phyloP scores from a whole-genome alignment of 1,140 invertebrate species.

The Nomia melanderi region DNA sequence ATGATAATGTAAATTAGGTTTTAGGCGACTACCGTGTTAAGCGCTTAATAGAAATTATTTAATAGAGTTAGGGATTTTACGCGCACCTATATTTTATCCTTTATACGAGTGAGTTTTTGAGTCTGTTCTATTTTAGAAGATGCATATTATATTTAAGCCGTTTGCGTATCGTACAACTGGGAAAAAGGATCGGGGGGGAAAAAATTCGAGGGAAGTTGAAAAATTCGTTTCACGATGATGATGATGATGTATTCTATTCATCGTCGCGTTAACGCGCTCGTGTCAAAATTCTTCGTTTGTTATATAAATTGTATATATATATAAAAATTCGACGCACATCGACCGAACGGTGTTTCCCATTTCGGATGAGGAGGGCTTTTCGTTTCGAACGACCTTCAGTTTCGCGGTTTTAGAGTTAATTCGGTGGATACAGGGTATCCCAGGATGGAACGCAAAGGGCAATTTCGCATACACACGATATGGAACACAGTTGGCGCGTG shows the following conservation, averaged over 20 bases:
- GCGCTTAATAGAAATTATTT: slow-evolving; percentile 59
- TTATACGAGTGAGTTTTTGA: slow-evolving; percentile 52
- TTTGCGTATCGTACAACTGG: slow-evolving; percentile 38
- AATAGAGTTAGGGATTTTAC: slow-evolving; percentile 58
- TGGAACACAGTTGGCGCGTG: not conserved
- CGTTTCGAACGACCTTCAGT: not conserved
- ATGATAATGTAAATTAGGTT: slow-evolving; percentile 39
- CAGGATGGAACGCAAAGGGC: slow-evolving; percentile 27
- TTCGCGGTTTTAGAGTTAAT: slow-evolving; percentile 2
- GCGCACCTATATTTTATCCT: slow-evolving; percentile 51
- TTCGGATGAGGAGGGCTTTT: not conserved
- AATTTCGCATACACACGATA: not conserved
- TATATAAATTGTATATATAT: too few relatives aligned
- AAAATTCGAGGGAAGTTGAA: too few relatives aligned
- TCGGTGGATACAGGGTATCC: slow-evolving; percentile 43
- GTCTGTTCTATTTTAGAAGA: slow-evolving; percentile 37
- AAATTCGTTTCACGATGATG: not conserved
- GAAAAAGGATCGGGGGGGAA: too few relatives aligned
- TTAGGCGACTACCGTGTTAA: slow-evolving; percentile 58
- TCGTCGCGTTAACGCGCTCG: too few relatives aligned
- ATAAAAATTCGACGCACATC: not conserved
- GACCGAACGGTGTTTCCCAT: not conserved
- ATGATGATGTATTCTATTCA: not conserved
- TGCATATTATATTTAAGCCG: slow-evolving; percentile 24
- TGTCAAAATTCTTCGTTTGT: not conserved